Percentiles rank a stretch among this genome's conserved stretches.
These are phyloP conservation scores for Diaprepes abbreviatus DNA, from an alignment of 2,888 invertebrate genomes.

Conservation along the genomic window DNA sequence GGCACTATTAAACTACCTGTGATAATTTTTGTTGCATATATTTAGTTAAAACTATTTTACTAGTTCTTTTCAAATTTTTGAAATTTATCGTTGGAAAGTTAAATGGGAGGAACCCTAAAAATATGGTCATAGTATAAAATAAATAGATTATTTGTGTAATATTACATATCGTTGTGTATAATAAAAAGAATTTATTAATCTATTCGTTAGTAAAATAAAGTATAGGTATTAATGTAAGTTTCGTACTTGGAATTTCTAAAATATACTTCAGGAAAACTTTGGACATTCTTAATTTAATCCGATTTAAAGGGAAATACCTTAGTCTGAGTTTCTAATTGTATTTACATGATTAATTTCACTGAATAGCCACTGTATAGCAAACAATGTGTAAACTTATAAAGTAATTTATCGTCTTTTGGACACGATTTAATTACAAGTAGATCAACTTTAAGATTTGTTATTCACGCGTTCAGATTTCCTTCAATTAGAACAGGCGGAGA, in stretches of 20 bases:
- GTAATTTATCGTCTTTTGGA: constrained; percentile 61
- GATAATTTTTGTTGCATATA: too few species aligned
- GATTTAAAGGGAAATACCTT: constrained; percentile 31
- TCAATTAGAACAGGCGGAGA: constrained; percentile 4
- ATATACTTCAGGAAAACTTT: not conserved
- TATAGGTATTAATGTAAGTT: too few species aligned
- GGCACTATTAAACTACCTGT: too few species aligned
- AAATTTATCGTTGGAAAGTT: too few species aligned
- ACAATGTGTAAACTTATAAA: constrained; percentile 59
- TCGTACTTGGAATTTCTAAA: constrained; percentile 13
- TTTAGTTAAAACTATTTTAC: too few species aligned
- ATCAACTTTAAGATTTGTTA: constrained; percentile 55
- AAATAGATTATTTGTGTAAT: too few species aligned
- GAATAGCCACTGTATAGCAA: constrained; percentile 57
- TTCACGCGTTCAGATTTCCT: constrained; percentile 51
- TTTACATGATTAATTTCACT: constrained; percentile 60
- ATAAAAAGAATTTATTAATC: too few species aligned
- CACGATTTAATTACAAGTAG: constrained; percentile 60
- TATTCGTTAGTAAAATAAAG: too few species aligned
- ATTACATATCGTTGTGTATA: too few species aligned
- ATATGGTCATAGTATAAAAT: too few species aligned
- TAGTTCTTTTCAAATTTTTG: too few species aligned
- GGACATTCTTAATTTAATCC: constrained; percentile 14
- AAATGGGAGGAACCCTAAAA: too few species aligned
- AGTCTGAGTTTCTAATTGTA: constrained; percentile 54